phyloP scores from a whole-genome alignment of 2,888 invertebrate species.

The Brassicogethes aeneus region DNA sequence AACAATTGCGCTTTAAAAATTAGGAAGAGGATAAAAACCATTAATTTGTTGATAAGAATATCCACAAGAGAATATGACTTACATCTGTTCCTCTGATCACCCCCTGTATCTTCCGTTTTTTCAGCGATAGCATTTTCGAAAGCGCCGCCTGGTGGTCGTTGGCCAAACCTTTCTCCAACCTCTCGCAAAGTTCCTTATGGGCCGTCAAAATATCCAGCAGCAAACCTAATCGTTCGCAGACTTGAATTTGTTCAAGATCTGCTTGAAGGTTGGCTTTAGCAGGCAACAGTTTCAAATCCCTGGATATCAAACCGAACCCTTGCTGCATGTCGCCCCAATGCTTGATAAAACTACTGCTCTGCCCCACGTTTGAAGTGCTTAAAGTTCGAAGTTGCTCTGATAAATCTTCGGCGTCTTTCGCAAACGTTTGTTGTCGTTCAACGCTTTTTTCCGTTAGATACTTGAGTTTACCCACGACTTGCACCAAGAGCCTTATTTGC shows the following conservation, averaged over 20 bases:
- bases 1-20: too few relatives aligned
- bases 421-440: slow-evolving; percentile 37
- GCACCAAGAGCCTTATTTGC: slow-evolving; percentile 45
- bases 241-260: slow-evolving; percentile 45
- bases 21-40: not conserved
- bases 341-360: slow-evolving; percentile 23
- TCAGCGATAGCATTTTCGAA: slow-evolving; percentile 51
- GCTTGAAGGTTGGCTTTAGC: slow-evolving; percentile 45
- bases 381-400: slow-evolving; percentile 45
- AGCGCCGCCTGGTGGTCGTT: slow-evolving; percentile 53
- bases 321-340: slow-evolving; percentile 46
- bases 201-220: slow-evolving; percentile 47
- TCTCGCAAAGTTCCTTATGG: slow-evolving; percentile 50
- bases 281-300: slow-evolving; percentile 46
- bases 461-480: slow-evolving; percentile 47
- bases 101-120: slow-evolving; percentile 54
- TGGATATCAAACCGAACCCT: slow-evolving; percentile 44
- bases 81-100: slow-evolving; percentile 53
- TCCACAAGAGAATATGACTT: slow-evolving; percentile 22
- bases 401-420: slow-evolving; percentile 47
- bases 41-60: not conserved
- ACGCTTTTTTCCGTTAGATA: slow-evolving; percentile 43
- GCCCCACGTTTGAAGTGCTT: slow-evolving; percentile 32
- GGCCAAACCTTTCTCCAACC: slow-evolving; percentile 52
- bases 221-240: slow-evolving; percentile 47